Base-by-base conservation (phyloP, 2,113 vertebrate species). In the Verasper variegatus region DNA sequence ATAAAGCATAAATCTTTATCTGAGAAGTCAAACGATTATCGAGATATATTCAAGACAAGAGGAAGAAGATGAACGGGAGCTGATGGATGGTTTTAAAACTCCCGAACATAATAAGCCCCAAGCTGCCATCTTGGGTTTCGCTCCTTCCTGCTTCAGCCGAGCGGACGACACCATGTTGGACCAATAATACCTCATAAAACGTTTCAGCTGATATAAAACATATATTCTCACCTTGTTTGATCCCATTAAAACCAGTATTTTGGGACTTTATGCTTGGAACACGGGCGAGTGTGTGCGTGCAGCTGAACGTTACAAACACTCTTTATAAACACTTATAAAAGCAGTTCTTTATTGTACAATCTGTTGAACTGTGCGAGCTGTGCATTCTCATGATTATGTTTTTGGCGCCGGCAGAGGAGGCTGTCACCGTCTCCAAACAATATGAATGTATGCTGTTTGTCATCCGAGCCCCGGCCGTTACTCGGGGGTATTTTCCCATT, bases 401-500 rank as follows among this genome's bases (percentile, higher is more conserved):
- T 79, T 61, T 68, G 65, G 74, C 58, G 17, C 58, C 55, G 69
- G 76, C 72, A 67, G 76, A 70, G 71, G 71, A 69, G 15, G 65
- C 67, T 75, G 73, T 85, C 76, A 82, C 47, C 57, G 52, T 84
- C 81, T 86, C 81, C 77, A 86, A 89, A 82, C 85, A 88, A 89
- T 87, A 88, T 77, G 83, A 92, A 89, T 77, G 59, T 62, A 61
- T 20, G 49, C 76, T 80, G 80, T 90, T 89, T 91, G 85, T 91
- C 89, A 90, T 90, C 82, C 21, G 40, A 80, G 73, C 72, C 63
- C 1, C 10, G 52, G 71, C 81, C 71, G 60, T 88, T 91, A 65
- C 91, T 92, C 86, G 1, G 42, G 85, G 91, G 85, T 89, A 77
- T 93, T 92, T 89, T 81, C 79, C 85, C 88, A 92, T 93, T 93